These are phyloP conservation scores for Macrosoma leucophasiata DNA, from an alignment of 2,888 invertebrate species.

Conservation along the genomic window DNA sequence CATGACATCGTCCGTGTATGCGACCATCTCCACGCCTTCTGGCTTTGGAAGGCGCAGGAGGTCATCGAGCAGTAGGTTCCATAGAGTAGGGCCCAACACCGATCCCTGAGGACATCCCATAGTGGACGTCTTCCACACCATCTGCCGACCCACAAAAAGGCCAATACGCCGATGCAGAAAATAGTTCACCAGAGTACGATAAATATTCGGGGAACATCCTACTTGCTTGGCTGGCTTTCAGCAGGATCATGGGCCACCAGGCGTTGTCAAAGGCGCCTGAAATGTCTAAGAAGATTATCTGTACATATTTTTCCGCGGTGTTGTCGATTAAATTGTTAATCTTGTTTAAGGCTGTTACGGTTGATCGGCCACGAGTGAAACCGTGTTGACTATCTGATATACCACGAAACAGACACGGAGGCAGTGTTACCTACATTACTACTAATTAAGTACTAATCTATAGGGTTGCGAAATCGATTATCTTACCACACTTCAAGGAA, in stretches of 20 bases:
- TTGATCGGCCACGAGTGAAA: conserved; percentile 22
- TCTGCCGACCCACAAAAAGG: no score
- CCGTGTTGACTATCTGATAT: no score
- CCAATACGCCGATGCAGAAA: conserved; percentile 18
- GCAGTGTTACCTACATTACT: no score
- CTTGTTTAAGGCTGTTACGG: conserved; percentile 25
- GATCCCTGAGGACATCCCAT: conserved; percentile 20
- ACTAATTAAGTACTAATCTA: no score
- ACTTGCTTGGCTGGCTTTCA: conserved; percentile 16
- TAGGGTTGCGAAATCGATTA: no score
- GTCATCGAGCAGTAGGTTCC: conserved; percentile 13
- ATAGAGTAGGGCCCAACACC: conserved; percentile 12
- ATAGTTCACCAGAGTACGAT: conserved; percentile 26
- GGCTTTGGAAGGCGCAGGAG: conserved; percentile 5
- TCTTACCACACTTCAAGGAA: no score
- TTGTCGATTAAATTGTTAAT: not conserved
- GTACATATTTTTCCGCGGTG: conserved; percentile 17
- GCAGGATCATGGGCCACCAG: conserved; percentile 29
- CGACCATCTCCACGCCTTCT: conserved; percentile 3
- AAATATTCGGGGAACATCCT: conserved; percentile 25
- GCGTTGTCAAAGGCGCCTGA: conserved; percentile 32
- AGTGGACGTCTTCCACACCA: conserved; percentile 17
- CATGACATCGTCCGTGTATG: conserved; percentile 4
- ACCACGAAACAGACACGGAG: no score
- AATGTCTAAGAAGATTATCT: conserved; percentile 30